phyloP scores from a whole-genome alignment of 2,797 vertebrate species.

The Euthynnus affinis region DNA sequence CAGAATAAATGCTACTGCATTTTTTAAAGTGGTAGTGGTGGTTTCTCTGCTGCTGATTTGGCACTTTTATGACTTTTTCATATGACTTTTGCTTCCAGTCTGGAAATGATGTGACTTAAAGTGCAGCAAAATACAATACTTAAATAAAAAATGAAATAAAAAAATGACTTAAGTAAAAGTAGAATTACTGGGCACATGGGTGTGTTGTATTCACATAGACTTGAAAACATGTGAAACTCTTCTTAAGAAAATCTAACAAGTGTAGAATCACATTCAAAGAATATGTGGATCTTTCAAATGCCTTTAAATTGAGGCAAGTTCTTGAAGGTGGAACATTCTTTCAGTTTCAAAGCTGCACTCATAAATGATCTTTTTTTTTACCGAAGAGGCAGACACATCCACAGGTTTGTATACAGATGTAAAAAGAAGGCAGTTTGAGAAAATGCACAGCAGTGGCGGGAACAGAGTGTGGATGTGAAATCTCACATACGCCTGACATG shows the following conservation, averaged over 20 bases:
- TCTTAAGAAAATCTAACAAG: background rate
- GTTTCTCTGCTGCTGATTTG: too few relatives aligned
- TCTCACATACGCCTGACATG: slow-evolving; percentile 74
- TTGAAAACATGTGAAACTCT: background rate
- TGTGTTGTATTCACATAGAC: background rate
- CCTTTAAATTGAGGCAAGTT: background rate
- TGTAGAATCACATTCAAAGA: background rate
- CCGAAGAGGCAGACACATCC: background rate
- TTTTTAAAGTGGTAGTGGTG: too few relatives aligned
- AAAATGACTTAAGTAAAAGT: too few relatives aligned
- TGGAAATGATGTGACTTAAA: too few relatives aligned
- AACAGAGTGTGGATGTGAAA: slow-evolving; percentile 75
- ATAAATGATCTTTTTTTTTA: background rate
- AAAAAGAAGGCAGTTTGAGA: slow-evolving; percentile 27
- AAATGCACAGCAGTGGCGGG: slow-evolving; percentile 46
- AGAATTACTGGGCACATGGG: background rate
- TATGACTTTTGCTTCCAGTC: too few relatives aligned
- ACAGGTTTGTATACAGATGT: slow-evolving; percentile 8
- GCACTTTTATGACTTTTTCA: too few relatives aligned
- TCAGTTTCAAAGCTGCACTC: slow-evolving; percentile 1
- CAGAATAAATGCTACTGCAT: too few relatives aligned
- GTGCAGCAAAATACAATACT: too few relatives aligned
- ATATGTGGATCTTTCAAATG: slow-evolving; percentile 2
- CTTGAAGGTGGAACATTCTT: background rate
- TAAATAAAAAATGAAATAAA: too few relatives aligned